These are phyloP conservation scores for Philonicus albiceps DNA, from an alignment of 2,888 invertebrate genomes.

Conservation along the genomic window DNA sequence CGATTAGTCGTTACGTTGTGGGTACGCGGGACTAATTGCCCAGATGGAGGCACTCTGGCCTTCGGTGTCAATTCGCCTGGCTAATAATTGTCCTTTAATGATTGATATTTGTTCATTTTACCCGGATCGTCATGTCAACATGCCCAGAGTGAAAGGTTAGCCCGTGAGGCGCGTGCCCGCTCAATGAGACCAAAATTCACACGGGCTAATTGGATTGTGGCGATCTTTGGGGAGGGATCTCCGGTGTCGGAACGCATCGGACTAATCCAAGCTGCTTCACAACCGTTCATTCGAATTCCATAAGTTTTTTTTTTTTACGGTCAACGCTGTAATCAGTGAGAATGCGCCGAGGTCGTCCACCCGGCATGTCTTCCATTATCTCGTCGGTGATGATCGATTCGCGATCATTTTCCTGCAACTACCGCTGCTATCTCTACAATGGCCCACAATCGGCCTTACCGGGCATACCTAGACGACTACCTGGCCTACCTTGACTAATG, in stretches of 20 bases:
- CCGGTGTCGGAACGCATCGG: neutral
- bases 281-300: conserved; percentile 25
- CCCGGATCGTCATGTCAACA: conserved; percentile 6
- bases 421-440: neutral
- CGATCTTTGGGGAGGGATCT: neutral
- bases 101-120: conserved; percentile 1
- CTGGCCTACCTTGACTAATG: neutral
- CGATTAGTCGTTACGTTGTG: neutral
- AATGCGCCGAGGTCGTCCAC: neutral
- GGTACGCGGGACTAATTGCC: neutral
- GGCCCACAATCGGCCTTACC: neutral
- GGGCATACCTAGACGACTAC: neutral
- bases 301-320: conserved; percentile 30
- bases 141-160: conserved; percentile 19
- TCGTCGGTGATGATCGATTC: neutral
- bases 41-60: conserved; percentile 10
- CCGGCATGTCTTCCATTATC: conserved; percentile 5
- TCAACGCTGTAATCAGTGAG: neutral
- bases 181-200: neutral
- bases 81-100: conserved; percentile 7
- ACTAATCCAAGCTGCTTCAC: neutral
- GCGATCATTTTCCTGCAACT: neutral
- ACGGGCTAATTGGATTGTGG: neutral
- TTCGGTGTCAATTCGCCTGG: neutral
- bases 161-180: neutral